phyloP scores from a whole-genome alignment of 2,888 invertebrate species.

The Schrankia costaestrigalis region DNA sequence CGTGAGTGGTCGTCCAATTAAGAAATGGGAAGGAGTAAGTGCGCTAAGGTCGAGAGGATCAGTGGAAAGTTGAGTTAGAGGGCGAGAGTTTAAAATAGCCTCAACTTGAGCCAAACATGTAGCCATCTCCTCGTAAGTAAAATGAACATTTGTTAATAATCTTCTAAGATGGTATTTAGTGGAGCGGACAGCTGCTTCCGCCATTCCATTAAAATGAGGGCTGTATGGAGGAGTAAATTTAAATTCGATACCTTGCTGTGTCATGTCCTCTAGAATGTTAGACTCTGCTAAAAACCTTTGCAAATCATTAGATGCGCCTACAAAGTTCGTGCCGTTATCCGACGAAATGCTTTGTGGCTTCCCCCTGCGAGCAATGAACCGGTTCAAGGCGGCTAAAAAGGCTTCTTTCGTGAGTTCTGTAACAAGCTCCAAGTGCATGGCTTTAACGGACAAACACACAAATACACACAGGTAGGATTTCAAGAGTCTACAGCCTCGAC shows the following conservation, averaged over 20 bases:
- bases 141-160: neutral
- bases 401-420: neutral
- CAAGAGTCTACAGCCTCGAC: conserved; percentile 3
- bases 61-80: conserved; percentile 4
- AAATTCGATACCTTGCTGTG: neutral
- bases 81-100: conserved; percentile 5
- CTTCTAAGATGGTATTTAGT: conserved; percentile 1
- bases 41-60: conserved; percentile 3
- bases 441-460: conserved; percentile 4
- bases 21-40: conserved; percentile 4
- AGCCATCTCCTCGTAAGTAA: conserved; percentile 7
- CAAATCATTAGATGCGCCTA: neutral
- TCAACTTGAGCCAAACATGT: conserved; percentile 8
- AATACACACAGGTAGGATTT: conserved; percentile 6
- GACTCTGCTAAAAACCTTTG: neutral
- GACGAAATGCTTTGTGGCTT: too few relatives aligned
- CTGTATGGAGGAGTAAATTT: neutral
- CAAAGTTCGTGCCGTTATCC: neutral
- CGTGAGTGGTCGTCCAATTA: conserved; percentile 7
- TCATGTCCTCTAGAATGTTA: neutral
- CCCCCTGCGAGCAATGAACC: too few relatives aligned
- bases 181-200: conserved; percentile 1
- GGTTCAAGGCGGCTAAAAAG: neutral
- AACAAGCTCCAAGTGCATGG: neutral
- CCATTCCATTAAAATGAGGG: conserved; percentile 2